Evolutionary conservation across 2,113 vertebrate species (phyloP).

Genomic region (Otocyon megalotis): DNA sequence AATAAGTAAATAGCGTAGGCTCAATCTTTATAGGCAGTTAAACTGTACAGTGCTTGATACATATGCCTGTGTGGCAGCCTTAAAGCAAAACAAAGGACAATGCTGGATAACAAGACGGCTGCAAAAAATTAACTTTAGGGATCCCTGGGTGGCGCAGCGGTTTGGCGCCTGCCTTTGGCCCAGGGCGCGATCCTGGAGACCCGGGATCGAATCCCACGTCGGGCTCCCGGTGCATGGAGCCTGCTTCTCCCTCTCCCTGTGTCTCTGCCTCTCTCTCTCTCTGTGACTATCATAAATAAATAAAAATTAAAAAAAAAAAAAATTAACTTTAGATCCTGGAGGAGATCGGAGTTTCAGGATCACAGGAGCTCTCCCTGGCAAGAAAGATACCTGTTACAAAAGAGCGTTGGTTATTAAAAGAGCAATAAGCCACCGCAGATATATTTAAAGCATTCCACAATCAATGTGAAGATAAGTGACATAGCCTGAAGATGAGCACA

Average conservation of each 20-base stretch:
- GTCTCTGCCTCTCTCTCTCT: no score
- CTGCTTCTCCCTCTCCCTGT: no score
- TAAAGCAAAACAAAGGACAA: slow-evolving; percentile 58
- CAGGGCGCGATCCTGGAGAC: no score
- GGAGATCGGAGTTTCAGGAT: slow-evolving; percentile 17
- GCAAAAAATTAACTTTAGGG: slow-evolving; percentile 61
- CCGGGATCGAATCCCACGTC: no score
- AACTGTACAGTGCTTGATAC: slow-evolving; percentile 64
- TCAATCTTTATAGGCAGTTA: slow-evolving; percentile 72
- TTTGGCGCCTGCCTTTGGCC: no score
- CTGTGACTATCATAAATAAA: no score
- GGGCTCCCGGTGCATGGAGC: no score
- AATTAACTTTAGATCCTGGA: slow-evolving; percentile 44
- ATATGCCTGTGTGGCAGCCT: slow-evolving; percentile 25
- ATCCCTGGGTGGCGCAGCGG: no score
- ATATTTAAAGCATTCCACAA: slow-evolving; percentile 46
- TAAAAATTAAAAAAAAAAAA: no score
- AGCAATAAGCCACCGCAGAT: slow-evolving; percentile 59
- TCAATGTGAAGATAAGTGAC: slow-evolving; percentile 72
- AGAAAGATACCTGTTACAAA: slow-evolving; percentile 60
- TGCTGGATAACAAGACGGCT: slow-evolving; percentile 50
- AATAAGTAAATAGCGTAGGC: slow-evolving; percentile 62
- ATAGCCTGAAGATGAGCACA: slow-evolving; percentile 64
- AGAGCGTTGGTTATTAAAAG: slow-evolving; percentile 68
- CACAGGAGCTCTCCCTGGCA: background rate